These are phyloP conservation scores for Todiramphus chloris DNA, from an alignment of 2,113 vertebrate genomes.

Conservation along the genomic window DNA sequence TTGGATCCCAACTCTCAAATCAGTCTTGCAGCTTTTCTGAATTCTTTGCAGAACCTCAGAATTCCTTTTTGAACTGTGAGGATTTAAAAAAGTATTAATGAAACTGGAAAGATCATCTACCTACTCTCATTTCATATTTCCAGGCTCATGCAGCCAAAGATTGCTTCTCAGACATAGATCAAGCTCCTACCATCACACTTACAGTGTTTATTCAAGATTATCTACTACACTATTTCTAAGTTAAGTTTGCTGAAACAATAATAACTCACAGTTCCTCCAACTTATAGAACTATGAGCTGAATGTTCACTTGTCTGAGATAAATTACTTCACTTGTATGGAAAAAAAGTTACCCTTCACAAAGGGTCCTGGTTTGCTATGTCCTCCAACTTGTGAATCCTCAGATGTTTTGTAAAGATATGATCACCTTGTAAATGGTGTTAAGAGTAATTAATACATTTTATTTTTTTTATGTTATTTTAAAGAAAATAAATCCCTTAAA, in stretches of 20 bases:
- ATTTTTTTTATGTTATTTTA: neutral
- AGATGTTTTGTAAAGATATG: rapidly evolving
- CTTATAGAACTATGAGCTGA: neutral
- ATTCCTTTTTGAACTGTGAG: neutral
- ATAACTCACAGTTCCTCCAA: neutral
- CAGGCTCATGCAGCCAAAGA: neutral
- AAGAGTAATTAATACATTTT: neutral
- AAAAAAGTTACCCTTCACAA: neutral
- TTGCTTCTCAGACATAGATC: neutral
- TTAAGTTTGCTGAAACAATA: neutral
- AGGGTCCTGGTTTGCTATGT: neutral
- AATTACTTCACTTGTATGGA: neutral
- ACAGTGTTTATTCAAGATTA: neutral
- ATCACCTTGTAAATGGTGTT: neutral
- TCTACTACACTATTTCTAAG: neutral
- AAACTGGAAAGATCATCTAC: neutral
- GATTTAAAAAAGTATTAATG: neutral
- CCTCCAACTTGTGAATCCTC: neutral
- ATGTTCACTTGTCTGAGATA: neutral
- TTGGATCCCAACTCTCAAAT: neutral
- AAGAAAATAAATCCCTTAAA: neutral
- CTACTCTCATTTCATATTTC: neutral
- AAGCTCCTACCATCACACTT: neutral
- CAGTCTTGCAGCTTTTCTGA: neutral
- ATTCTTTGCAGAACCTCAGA: neutral